A percentile compares a stretch with the other conserved stretches of the same genome.
phyloP scores from a whole-genome alignment of 2,797 vertebrate species.

The Trematomus bernacchii region DNA sequence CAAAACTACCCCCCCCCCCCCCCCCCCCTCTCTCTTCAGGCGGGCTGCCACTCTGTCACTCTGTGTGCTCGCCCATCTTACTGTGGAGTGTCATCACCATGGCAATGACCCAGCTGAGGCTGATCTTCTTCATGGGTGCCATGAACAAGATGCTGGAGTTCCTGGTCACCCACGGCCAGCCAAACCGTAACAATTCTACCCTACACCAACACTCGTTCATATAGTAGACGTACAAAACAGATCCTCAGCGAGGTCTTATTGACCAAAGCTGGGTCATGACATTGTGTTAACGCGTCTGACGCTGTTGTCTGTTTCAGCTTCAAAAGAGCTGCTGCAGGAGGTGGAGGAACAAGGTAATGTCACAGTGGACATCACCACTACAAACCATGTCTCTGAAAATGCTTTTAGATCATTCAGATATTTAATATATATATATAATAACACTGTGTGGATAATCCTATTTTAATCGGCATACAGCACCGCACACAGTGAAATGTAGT shows the following conservation, averaged over 20 bases:
- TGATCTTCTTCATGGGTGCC: constrained; percentile 94
- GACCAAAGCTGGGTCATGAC: too few relatives aligned
- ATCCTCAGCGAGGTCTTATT: too few relatives aligned
- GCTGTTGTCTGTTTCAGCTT: constrained; percentile 70
- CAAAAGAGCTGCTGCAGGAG: constrained; percentile 66
- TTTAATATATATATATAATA: too few relatives aligned
- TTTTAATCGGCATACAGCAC: not conserved
- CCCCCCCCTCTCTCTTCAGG: constrained; percentile 26
- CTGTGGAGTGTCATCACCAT: constrained; percentile 92
- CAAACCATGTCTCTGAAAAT: too few relatives aligned
- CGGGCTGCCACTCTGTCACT: constrained; percentile 64
- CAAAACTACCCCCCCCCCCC: too few relatives aligned
- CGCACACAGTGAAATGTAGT: not conserved
- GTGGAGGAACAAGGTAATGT: constrained; percentile 81
- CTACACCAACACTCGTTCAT: not conserved
- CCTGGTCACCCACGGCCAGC: constrained; percentile 76
- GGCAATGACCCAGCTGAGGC: constrained; percentile 91
- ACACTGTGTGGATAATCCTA: not conserved
- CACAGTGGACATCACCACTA: too few relatives aligned
- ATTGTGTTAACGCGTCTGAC: not conserved
- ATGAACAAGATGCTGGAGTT: constrained; percentile 94
- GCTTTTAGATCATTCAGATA: too few relatives aligned
- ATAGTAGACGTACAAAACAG: too few relatives aligned
- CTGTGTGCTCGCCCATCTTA: constrained; percentile 89
- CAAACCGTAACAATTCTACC: constrained; percentile 75